phyloP scores from a whole-genome alignment of 2,797 vertebrate species.

The Orestias chungarensis region DNA sequence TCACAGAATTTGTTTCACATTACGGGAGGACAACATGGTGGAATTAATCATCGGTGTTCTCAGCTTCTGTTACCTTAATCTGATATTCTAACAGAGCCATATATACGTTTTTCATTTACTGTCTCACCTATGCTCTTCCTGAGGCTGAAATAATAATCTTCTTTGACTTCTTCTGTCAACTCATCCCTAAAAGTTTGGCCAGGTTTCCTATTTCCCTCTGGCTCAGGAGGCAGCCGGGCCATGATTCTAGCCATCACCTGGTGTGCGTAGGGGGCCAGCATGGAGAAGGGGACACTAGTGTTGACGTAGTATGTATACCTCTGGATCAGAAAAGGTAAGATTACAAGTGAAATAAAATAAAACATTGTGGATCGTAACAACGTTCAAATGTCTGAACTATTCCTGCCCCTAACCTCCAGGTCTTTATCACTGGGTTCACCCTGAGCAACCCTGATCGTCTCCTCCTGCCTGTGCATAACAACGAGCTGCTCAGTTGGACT shows the following conservation, averaged over 20 bases:
- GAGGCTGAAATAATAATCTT: conserved; percentile 80
- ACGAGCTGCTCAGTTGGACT: conserved; percentile 86
- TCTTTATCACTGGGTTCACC: conserved; percentile 79
- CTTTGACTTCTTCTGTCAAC: conserved; percentile 81
- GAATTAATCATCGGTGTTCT: not conserved
- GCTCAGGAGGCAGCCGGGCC: conserved; percentile 65
- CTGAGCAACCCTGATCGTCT: conserved; percentile 60
- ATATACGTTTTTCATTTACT: not conserved
- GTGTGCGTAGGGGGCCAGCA: conserved; percentile 78
- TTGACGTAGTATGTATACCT: conserved; percentile 87
- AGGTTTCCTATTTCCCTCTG: conserved; percentile 47
- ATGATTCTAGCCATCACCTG: conserved; percentile 81
- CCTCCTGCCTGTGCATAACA: conserved; percentile 81
- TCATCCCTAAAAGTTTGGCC: conserved; percentile 58
- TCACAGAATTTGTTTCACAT: not conserved
- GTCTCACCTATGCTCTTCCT: conserved; percentile 86
- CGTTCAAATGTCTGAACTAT: not conserved
- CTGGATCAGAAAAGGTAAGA: conserved; percentile 66
- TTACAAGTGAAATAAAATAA: conserved; percentile 2
- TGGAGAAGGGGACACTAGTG: conserved; percentile 77
- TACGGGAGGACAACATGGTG: not conserved
- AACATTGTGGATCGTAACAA: too few species aligned
- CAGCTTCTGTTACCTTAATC: not conserved
- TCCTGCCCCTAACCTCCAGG: conserved; percentile 77
- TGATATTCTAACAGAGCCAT: not conserved